Conservation (phyloP, 2,797 vertebrate genomes). For the Sebastes steindachneri region DNA sequence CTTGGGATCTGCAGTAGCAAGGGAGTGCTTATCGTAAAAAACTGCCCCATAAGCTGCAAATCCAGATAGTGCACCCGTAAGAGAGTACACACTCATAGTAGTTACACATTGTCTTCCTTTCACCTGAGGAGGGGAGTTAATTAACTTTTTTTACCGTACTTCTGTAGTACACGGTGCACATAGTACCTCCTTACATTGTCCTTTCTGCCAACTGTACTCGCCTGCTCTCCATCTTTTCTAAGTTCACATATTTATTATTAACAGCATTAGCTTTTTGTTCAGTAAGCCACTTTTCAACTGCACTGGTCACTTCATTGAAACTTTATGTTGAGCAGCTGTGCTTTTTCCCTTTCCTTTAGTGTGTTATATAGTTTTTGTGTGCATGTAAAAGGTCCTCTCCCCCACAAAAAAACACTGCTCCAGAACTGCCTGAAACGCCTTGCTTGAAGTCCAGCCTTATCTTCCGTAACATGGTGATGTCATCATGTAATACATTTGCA, state of each 20-base stretch:
- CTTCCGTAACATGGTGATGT: too few relatives aligned
- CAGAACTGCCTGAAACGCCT: too few relatives aligned
- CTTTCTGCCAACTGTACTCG: not conserved
- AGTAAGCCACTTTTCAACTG: too few relatives aligned
- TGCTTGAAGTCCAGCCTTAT: too few relatives aligned
- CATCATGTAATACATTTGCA: too few relatives aligned
- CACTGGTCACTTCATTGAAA: too few relatives aligned
- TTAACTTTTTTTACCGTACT: not conserved
- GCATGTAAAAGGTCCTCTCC: too few relatives aligned
- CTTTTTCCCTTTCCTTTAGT: too few relatives aligned
- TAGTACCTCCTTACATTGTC: not conserved
- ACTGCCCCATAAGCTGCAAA: slow-evolving; percentile 23
- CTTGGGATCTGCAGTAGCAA: not conserved
- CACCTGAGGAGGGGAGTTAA: not conserved
- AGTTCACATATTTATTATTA: not conserved
- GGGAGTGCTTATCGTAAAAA: slow-evolving; percentile 47
- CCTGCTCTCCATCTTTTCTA: not conserved
- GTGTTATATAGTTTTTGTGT: too few relatives aligned
- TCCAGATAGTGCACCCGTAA: slow-evolving; percentile 7
- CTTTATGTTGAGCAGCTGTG: not conserved
- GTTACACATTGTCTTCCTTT: not conserved
- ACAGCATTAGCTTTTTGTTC: not conserved
- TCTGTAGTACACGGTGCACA: not conserved
- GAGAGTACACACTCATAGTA: not conserved
- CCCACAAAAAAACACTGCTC: too few relatives aligned